These are phyloP conservation scores for Suillia variegata DNA, from an alignment of 2,888 invertebrate genomes.

Conservation along the genomic window DNA sequence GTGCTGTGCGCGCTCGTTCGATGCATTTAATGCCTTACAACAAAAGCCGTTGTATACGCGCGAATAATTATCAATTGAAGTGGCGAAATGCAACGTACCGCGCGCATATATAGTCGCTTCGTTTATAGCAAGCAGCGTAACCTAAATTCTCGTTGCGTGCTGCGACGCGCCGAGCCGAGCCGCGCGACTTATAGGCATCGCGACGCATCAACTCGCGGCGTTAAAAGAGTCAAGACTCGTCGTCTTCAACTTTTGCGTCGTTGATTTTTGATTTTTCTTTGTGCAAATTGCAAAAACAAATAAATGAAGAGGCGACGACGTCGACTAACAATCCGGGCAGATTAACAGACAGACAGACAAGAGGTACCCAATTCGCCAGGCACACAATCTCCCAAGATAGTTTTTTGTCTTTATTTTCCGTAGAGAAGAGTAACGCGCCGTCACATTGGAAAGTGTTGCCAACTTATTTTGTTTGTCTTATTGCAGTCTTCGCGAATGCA, in stretches of 20 bases:
- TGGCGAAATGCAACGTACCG: not conserved
- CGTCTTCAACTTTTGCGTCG: too few species aligned
- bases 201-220: too few species aligned
- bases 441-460: not conserved
- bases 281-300: conserved; percentile 11
- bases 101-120: not conserved
- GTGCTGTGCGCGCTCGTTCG: not conserved
- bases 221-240: too few species aligned
- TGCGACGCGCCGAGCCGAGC: too few species aligned
- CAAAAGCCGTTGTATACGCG: not conserved
- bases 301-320: too few species aligned
- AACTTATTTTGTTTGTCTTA: not conserved
- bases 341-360: not conserved
- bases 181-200: too few species aligned
- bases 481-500: not conserved
- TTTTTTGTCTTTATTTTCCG: too few species aligned
- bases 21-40: not conserved
- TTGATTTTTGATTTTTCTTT: too few species aligned
- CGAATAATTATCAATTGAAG: conserved; percentile 4
- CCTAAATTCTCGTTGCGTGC: conserved; percentile 4
- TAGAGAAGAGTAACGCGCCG: too few species aligned
- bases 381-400: too few species aligned
- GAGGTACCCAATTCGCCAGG: too few species aligned
- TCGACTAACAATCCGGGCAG: too few species aligned
- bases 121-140: not conserved